phyloP scores from a whole-genome alignment of 1,140 invertebrate species.

The Heliconius congener region DNA sequence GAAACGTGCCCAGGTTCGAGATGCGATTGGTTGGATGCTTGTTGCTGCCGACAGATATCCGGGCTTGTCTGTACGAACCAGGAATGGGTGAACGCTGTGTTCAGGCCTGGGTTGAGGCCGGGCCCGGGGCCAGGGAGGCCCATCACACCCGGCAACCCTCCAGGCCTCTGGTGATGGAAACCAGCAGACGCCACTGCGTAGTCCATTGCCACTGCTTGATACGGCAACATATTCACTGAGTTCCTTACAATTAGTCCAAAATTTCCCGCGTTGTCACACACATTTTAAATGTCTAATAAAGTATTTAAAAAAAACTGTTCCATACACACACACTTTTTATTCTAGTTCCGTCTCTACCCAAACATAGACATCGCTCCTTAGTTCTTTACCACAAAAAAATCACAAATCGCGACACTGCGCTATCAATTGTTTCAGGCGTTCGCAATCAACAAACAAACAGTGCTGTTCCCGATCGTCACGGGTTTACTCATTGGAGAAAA shows the following conservation, averaged over 20 bases:
- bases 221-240: constrained; percentile 88
- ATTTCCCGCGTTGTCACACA: constrained; percentile 52
- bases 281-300: constrained; percentile 45
- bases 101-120: constrained; percentile 73
- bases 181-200: constrained; percentile 87
- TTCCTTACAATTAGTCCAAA: constrained; percentile 50
- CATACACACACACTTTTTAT: constrained; percentile 34
- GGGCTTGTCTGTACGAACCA: constrained; percentile 93
- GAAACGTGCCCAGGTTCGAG: constrained; percentile 94
- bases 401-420: constrained; percentile 33
- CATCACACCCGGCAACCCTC: constrained; percentile 84
- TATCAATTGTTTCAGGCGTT: constrained; percentile 53
- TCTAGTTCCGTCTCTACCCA: constrained; percentile 18
- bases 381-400: constrained; percentile 41
- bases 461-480: constrained; percentile 74
- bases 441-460: constrained; percentile 71
- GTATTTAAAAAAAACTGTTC: constrained; percentile 26
- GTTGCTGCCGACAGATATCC: constrained; percentile 90
- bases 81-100: constrained; percentile 91
- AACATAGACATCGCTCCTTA: constrained; percentile 37
- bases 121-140: constrained; percentile 81
- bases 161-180: constrained; percentile 88
- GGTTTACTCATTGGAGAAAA: constrained; percentile 74
- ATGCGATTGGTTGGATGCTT: constrained; percentile 89
- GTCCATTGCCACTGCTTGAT: constrained; percentile 94